phyloP scores from a whole-genome alignment of 2,113 vertebrate species.

The Suncus etruscus region DNA sequence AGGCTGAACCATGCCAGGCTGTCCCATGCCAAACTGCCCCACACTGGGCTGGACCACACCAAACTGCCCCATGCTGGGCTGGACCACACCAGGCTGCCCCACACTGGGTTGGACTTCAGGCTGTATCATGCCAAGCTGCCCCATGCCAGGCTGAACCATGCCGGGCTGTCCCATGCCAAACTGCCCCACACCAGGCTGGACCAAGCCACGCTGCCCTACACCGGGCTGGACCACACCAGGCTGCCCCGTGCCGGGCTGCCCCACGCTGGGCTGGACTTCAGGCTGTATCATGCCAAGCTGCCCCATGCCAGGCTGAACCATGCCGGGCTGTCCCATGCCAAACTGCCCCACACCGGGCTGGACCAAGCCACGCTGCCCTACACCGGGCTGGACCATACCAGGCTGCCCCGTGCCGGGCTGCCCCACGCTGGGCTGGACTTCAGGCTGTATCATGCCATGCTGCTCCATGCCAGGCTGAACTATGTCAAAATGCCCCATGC shows the following conservation, averaged over 20 bases:
- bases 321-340: fast-evolving
- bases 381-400: neutral
- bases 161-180: neutral
- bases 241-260: no score
- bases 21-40: fast-evolving
- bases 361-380: neutral
- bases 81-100: fast-evolving
- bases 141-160: neutral
- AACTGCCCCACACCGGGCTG: neutral
- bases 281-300: no score
- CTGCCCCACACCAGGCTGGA: neutral
- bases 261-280: no score
- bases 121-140: neutral
- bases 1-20: neutral
- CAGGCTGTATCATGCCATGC: no score
- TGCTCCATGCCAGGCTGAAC: neutral
- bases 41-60: neutral
- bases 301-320: neutral
- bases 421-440: fast-evolving
- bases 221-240: neutral
- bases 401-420: neutral
- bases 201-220: fast-evolving
- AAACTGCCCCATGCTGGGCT: no score
- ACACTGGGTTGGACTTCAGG: neutral
- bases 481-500: fast-evolving